Base-by-base conservation (phyloP, 1,140 invertebrate species). In the Megalopta genalis region DNA sequence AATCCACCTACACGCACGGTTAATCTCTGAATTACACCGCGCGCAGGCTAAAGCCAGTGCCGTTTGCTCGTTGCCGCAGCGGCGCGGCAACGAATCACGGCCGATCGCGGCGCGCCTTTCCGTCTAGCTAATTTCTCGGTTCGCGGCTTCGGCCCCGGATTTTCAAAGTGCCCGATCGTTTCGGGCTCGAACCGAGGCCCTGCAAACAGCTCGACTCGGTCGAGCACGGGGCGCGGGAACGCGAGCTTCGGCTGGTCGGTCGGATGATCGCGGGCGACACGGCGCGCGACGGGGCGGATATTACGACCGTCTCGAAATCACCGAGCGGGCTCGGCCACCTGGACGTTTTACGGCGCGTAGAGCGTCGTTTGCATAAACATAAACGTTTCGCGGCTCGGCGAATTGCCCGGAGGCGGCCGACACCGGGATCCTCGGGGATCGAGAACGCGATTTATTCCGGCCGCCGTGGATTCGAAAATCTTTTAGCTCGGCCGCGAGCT, bases 21-120 rank as follows among this genome's bases (percentile, higher is more conserved):
- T 82, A 81, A 85, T 84, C 79, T 77, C 54, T 62, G 70, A 81
- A 85, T 85, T 84, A 85, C 78, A 81, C 49, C 79, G 73, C 32
- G 73, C 32, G 70, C 63, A 49, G 84, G 84, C 84, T 84, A 84
- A 57, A 77, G 23, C 16, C 42, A 14, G 9, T 10, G 42, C 42
- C 42, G 42, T 14, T 46, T 46, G 10, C 42, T 46, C 42, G 42
- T 46, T 46, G 42, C 42, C 42, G 12, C 42, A 14, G 42, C 3
- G n/a, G 16, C 16, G 14, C 1, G 8, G 46, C 49, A 18, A 12
- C 42, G 42, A 12, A 9, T 46, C 8, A 9, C 14, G 69, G 52
- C 65, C 69, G 79, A 77, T 81, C 74, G 69, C 65, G 74, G 73
- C 32, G 60, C 77, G n/a, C n/a, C n/a, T n/a, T 84, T 81, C 74